Base-by-base conservation (phyloP, 1,140 invertebrate genomes). In the Pachypeltis micranthus region DNA sequence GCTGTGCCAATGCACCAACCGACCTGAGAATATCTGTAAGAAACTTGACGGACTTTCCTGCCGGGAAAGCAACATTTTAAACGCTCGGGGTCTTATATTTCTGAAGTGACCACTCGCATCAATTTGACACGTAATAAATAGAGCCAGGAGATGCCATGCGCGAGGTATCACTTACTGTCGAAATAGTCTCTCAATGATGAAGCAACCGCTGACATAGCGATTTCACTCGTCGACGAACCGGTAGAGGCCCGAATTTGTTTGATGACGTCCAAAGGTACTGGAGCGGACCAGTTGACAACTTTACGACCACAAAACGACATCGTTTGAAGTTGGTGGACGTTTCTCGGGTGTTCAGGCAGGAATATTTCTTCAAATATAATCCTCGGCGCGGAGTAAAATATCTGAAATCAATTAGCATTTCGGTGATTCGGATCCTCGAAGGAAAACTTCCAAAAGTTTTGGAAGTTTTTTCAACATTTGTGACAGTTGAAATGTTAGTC, bases 241-340 rank as follows among this genome's bases (percentile, higher is more conserved):
- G 82, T 79, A 2, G 79, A 77, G 21, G 75, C 77, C 0, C 82
- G 79, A 23, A 85, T 81, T 54, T 77, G 76, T 2, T 83, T 72
- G 28, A 79, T 72, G 70, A 73, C 2, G 0, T 79, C 76, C 1
- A 75, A 69, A 63, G 80, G 76, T 1, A 90, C 79, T 0, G 83
- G 80, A 0, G 83, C 80, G 0, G 86, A 87, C 82, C 88, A 90
- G 1, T 84, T 81, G 1, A 88, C 81, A 1, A 87, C 83, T 75
- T 90, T 90, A 63, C 87, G 77, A 4, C 87, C 88, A 61, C 84
- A 86, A 3, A 86, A 77, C 0, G 85, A 85, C 24, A 85, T 80
- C 10, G 81, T 85, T 69, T 87, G 82, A 3, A 88, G 70, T 4
- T 82, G 78, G 70, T 72, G 66, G 16, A 58, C 39, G 39, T 66